A percentile compares a stretch with the other conserved stretches of the same genome.
phyloP scores from a whole-genome alignment of 2,113 vertebrate genomes.

The Thalassoma bifasciatum region DNA sequence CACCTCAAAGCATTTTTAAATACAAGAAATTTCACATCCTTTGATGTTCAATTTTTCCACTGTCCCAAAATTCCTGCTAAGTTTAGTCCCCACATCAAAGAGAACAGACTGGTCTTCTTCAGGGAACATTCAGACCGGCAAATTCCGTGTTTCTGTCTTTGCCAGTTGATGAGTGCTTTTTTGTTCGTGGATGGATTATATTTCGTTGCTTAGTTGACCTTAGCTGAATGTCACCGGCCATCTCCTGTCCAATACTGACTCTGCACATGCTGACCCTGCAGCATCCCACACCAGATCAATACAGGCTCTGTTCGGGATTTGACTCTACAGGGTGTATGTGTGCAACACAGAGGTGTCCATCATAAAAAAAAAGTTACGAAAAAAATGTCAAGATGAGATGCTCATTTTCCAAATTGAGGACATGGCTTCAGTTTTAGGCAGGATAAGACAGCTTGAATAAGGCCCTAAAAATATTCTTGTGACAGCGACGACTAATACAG shows the following conservation, averaged over 20 bases:
- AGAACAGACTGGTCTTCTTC: slow-evolving; percentile 51
- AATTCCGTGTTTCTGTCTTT: slow-evolving; percentile 45
- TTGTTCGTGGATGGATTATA: slow-evolving; percentile 64
- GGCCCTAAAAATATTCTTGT: not conserved
- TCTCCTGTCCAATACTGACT: slow-evolving; percentile 71
- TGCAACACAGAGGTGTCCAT: slow-evolving; percentile 9
- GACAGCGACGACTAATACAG: slow-evolving; percentile 1
- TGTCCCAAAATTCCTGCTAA: slow-evolving; percentile 1
- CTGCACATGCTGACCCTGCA: slow-evolving; percentile 74
- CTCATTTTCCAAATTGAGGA: slow-evolving; percentile 31
- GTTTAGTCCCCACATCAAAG: slow-evolving; percentile 37
- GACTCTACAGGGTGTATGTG: slow-evolving; percentile 31
- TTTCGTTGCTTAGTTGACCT: slow-evolving; percentile 71
- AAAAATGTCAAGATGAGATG: slow-evolving; percentile 26
- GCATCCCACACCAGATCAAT: slow-evolving; percentile 68
- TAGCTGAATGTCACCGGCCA: slow-evolving; percentile 75
- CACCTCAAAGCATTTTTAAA: not conserved
- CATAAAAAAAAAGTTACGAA: no score
- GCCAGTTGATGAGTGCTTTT: slow-evolving; percentile 50
- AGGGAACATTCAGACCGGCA: slow-evolving; percentile 50
- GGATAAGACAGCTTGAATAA: not conserved
- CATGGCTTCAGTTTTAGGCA: not conserved
- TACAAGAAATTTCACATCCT: not conserved
- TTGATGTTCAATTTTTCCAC: not conserved
- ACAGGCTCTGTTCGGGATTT: slow-evolving; percentile 42